Percentiles rank a stretch among this genome's conserved stretches.
Conservation (phyloP, 1,140 invertebrate genomes). For the Lepidurus arcticus region DNA sequence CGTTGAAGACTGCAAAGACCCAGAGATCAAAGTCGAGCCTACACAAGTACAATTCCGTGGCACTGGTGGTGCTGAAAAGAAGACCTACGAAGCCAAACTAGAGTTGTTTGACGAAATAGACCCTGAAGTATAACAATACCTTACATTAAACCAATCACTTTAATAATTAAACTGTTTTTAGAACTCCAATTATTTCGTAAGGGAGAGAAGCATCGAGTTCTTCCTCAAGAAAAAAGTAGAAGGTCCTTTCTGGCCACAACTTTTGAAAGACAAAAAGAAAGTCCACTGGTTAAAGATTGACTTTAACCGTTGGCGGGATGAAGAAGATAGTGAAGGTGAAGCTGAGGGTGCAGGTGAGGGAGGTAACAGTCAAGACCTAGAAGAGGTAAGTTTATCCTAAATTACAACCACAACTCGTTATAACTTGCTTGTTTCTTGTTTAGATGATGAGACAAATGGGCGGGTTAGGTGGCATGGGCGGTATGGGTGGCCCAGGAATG, state of each 20-base stretch:
- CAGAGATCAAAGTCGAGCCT: slow-evolving; percentile 71
- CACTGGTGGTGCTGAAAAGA: slow-evolving; percentile 73
- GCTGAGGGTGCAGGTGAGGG: slow-evolving; percentile 40
- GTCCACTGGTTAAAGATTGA: slow-evolving; percentile 95
- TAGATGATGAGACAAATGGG: slow-evolving; percentile 57
- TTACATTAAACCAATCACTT: background rate
- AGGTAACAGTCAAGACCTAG: slow-evolving; percentile 47
- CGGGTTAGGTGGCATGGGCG: slow-evolving; percentile 42
- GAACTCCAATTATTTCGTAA: slow-evolving; percentile 52
- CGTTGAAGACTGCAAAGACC: slow-evolving; percentile 81
- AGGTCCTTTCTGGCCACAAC: slow-evolving; percentile 76
- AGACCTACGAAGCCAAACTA: slow-evolving; percentile 76
- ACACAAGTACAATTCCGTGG: slow-evolving; percentile 78
- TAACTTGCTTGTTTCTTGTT: slow-evolving; percentile 35
- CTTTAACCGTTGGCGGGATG: slow-evolving; percentile 95
- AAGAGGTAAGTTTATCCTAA: slow-evolving; percentile 50
- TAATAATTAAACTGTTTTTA: slow-evolving; percentile 40
- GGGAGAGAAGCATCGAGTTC: slow-evolving; percentile 70
- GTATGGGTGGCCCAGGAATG: slow-evolving; percentile 27
- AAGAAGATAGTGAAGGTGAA: slow-evolving; percentile 73
- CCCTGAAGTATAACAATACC: slow-evolving; percentile 57
- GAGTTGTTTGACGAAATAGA: slow-evolving; percentile 75
- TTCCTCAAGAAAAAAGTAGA: slow-evolving; percentile 65
- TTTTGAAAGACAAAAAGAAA: slow-evolving; percentile 82
- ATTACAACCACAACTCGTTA: slow-evolving; percentile 22